Base-by-base conservation (phyloP, 2,113 vertebrate species). In the Xiphophorus couchianus region DNA sequence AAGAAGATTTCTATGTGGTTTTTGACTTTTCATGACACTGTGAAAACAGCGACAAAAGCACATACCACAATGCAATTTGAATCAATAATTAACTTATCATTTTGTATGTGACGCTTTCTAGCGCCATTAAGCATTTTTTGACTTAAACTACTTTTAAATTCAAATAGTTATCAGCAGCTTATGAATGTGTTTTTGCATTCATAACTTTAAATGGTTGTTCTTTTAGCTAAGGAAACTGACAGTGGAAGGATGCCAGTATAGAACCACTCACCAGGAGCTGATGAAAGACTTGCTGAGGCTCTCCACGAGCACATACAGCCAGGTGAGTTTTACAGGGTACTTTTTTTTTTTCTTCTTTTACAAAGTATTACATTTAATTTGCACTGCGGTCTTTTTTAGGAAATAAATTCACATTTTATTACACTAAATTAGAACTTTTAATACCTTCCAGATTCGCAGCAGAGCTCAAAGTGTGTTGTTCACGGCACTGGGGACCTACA, bases 231-330 rank as follows among this genome's bases (percentile, higher is more conserved):
- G 97, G 83, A 98, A 96, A 69, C 92, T 99, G 81, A 98, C 96
- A 0, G 95, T 97, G 87, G 97, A 99, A 90, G 97, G 98, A 44
- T 98, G 96, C 77, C 95, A 96, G 87, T 99, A 98, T 85, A 97
- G 94, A 91, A 96, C 90, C 66, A 90, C 97, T 80, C 98, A 99
- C 84, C 96, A 96, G 80, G 94, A 97, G 74, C 92, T 99, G 91
- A 96, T 99, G 89, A 96, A 93, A 87, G 97, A 98, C 87, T 96
- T 99, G 68, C 81, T 99, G 51, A 95, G 95, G 60, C 94, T 99
- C 81, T 98, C 97, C 31, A 98, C 98, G 22, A 99, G 97, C 93
- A 96, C 97, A 0, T 99, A 99, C 62, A 97, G 98, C 87, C 97
- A 99, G 93, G 98, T 98, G 89, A 94, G 84, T 78, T 66, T 33